These are phyloP conservation scores for Taphrorychus bicolor DNA, from an alignment of 2,888 invertebrate species.

Conservation along the genomic window DNA sequence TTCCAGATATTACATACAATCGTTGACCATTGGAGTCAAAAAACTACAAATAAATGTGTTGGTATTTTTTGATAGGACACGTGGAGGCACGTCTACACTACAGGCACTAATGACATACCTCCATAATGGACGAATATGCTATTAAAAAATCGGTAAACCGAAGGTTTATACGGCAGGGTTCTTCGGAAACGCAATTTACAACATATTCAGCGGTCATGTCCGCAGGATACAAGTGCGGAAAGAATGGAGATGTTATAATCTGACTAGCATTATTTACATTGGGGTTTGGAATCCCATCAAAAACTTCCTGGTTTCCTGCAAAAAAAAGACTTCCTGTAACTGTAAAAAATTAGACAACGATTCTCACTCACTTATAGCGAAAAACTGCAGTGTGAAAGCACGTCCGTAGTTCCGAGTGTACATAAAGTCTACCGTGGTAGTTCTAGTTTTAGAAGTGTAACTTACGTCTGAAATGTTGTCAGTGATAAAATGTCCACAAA, in stretches of 20 bases:
- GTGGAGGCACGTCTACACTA: too few relatives aligned
- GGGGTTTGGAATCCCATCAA: constrained; percentile 61
- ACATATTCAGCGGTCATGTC: constrained; percentile 72
- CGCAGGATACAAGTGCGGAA: constrained; percentile 70
- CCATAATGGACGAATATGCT: constrained; percentile 70
- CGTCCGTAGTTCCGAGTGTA: constrained; percentile 66
- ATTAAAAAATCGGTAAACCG: constrained; percentile 74
- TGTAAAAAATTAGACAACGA: not conserved
- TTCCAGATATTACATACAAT: constrained; percentile 70
- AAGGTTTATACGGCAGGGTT: constrained; percentile 67
- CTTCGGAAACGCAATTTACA: constrained; percentile 63
- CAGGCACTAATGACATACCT: constrained; percentile 63
- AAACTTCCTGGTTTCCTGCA: constrained; percentile 66
- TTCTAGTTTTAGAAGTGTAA: constrained; percentile 68
- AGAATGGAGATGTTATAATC: constrained; percentile 70
- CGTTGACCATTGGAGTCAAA: constrained; percentile 73
- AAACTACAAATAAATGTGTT: constrained; percentile 62
- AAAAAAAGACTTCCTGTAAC: not conserved
- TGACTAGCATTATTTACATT: constrained; percentile 60
- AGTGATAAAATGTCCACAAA: constrained; percentile 62
- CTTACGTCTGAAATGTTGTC: constrained; percentile 55
- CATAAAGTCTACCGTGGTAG: constrained; percentile 66
- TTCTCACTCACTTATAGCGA: constrained; percentile 68
- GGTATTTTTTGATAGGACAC: too few relatives aligned
- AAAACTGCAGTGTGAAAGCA: constrained; percentile 70